phyloP scores from a whole-genome alignment of 1,140 invertebrate species.

The Ceratoteleas bidentatus region DNA sequence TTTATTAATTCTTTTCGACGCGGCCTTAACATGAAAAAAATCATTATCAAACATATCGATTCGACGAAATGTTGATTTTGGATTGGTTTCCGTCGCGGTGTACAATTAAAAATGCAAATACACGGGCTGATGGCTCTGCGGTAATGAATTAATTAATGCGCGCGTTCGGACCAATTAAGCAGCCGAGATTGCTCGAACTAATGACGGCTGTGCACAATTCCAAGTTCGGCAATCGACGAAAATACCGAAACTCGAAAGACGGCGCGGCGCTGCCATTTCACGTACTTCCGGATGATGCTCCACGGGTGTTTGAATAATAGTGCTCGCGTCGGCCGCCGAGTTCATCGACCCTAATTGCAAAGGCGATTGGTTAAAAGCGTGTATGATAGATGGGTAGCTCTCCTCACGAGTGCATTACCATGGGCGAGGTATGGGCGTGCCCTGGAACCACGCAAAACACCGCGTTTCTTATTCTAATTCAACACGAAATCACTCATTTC shows the following conservation, averaged over 20 bases:
- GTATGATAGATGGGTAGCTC: slow-evolving; percentile 70
- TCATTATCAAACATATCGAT: too few species aligned
- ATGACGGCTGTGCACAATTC: slow-evolving; percentile 15
- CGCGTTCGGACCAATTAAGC: slow-evolving; percentile 11
- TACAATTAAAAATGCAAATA: too few species aligned
- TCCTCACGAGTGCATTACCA: slow-evolving; percentile 66
- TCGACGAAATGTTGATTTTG: too few species aligned
- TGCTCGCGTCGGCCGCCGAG: slow-evolving; percentile 50
- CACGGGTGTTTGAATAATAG: slow-evolving; percentile 49
- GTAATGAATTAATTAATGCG: not conserved
- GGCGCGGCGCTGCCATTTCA: slow-evolving; percentile 26
- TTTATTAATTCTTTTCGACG: too few species aligned
- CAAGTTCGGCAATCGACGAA: slow-evolving; percentile 18
- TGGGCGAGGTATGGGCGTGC: slow-evolving; percentile 72
- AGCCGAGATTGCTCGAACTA: slow-evolving; percentile 8
- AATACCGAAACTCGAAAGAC: slow-evolving; percentile 39
- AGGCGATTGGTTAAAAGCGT: slow-evolving; percentile 75
- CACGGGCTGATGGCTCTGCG: too few species aligned
- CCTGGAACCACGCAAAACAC: slow-evolving; percentile 48
- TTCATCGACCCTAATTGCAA: slow-evolving; percentile 72
- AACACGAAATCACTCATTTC: slow-evolving; percentile 43
- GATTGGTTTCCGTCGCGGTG: too few species aligned
- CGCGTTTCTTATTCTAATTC: slow-evolving; percentile 62
- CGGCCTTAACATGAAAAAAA: too few species aligned
- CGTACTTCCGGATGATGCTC: slow-evolving; percentile 41